A percentile compares a stretch with the other conserved stretches of the same genome.
Evolutionary conservation across 35 echinoderm and acorn worm species (phyloP).

Genomic region (Ophiothrix spiculata): DNA sequence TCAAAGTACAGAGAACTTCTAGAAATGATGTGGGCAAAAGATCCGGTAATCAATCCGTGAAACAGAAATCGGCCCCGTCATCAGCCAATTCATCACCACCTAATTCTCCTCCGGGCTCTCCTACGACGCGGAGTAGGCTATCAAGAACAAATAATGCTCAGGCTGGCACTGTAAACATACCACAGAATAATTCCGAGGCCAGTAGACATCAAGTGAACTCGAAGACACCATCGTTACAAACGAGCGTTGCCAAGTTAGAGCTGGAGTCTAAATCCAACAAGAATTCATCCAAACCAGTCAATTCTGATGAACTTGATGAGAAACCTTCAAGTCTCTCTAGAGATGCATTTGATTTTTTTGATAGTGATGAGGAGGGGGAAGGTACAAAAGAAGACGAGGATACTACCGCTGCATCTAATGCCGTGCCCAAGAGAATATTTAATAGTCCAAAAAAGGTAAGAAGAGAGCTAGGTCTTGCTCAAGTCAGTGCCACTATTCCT

Average conservation of each 20-base stretch:
- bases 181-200: background rate
- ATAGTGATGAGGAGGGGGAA: slow-evolving; percentile 19
- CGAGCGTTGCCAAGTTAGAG: background rate
- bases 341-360: slow-evolving; percentile 57
- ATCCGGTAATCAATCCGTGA: background rate
- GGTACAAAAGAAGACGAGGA: background rate
- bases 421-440: slow-evolving; percentile 43
- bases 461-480: no score
- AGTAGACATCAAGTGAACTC: slow-evolving; percentile 10
- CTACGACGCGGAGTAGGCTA: background rate
- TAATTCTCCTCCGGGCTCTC: background rate
- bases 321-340: background rate
- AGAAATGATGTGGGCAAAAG: background rate
- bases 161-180: background rate
- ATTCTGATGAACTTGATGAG: no score
- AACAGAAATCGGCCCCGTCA: background rate
- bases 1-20: background rate
- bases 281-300: background rate
- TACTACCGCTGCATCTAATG: background rate
- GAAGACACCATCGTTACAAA: background rate
- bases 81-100: background rate
- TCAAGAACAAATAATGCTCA: background rate
- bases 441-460: slow-evolving; percentile 63
- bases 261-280: background rate
- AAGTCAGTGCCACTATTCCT: no score